Evolutionary conservation across 2,888 invertebrate genomes (phyloP).

Genomic region (Ectemnius continuus): DNA sequence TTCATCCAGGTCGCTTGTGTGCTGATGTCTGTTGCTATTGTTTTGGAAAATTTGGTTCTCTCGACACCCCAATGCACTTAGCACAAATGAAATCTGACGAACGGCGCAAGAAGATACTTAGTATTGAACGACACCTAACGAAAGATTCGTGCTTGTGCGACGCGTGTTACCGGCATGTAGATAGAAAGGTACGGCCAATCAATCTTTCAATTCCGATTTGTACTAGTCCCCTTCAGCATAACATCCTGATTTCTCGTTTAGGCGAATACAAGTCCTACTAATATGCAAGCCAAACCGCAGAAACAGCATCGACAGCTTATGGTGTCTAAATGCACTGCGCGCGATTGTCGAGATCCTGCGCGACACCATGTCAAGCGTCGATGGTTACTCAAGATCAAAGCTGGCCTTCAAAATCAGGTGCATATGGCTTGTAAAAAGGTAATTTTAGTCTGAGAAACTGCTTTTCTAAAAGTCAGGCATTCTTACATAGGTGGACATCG

Average conservation of each 20-base stretch:
- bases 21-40: constrained; percentile 93
- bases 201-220: neutral
- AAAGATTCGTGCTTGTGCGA: constrained; percentile 92
- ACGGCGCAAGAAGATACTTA: constrained; percentile 88
- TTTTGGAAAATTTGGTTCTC: constrained; percentile 91
- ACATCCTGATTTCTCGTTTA: constrained; percentile 35
- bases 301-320: constrained; percentile 73
- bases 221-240: neutral
- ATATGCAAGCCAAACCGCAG: constrained; percentile 72
- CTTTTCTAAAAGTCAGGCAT: too few relatives aligned
- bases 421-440: too few relatives aligned
- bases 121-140: constrained; percentile 88
- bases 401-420: constrained; percentile 72
- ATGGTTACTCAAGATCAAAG: constrained; percentile 76
- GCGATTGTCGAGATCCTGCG: constrained; percentile 74
- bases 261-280: constrained; percentile 76
- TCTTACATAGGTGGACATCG: constrained; percentile 74
- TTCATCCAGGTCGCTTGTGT: constrained; percentile 89
- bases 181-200: constrained; percentile 82
- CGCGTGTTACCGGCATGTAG: constrained; percentile 92
- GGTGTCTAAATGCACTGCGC: constrained; percentile 73
- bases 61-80: constrained; percentile 92
- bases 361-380: constrained; percentile 77
- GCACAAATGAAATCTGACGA: constrained; percentile 91
- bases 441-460: neutral